A percentile compares a stretch with the other conserved stretches of the same genome.
These are phyloP conservation scores for Hypena proboscidalis DNA, from an alignment of 2,888 invertebrate species.

Conservation along the genomic window DNA sequence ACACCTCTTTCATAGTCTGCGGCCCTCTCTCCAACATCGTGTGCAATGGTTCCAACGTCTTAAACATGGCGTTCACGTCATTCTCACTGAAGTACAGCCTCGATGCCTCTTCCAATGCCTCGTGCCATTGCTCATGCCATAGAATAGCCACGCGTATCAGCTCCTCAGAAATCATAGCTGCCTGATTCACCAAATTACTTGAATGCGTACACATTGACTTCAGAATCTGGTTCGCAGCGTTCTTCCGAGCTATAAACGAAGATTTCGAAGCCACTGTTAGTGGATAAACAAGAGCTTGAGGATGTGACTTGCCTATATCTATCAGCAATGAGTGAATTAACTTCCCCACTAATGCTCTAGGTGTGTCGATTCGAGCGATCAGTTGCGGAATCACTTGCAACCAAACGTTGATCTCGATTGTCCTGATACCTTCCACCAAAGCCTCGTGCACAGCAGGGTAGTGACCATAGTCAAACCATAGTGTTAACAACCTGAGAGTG, in stretches of 20 bases:
- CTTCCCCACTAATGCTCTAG: conserved; percentile 93
- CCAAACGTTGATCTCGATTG: conserved; percentile 99
- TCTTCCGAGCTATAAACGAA: conserved; percentile 92
- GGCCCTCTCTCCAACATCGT: conserved; percentile 97
- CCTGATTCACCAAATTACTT: conserved; percentile 96
- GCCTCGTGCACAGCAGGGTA: conserved; percentile 97
- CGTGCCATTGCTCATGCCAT: conserved; percentile 99
- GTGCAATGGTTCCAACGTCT: conserved; percentile 97
- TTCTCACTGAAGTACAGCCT: conserved; percentile 97
- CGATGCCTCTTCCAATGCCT: conserved; percentile 97
- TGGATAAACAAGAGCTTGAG: conserved; percentile 98
- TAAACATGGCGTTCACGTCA: conserved; percentile 98
- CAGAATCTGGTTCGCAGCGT: conserved; percentile 97
- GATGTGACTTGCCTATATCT: conserved; percentile 99
- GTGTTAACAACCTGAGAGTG: conserved; percentile 95
- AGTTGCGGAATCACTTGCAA: conserved; percentile 99
- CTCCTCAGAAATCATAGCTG: conserved; percentile 98
- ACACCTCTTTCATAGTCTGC: conserved; percentile 97
- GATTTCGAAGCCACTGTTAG: conserved; percentile 99
- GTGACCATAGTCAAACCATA: conserved; percentile 99
- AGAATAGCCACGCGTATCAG: conserved; percentile 98
- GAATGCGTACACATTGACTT: conserved; percentile 98
- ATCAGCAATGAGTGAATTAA: conserved; percentile 97
- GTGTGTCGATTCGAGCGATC: conserved; percentile 98
- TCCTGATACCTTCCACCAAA: conserved; percentile 94